These are phyloP conservation scores for Oreochromis grahami DNA, from an alignment of 2,797 vertebrate species.

Conservation along the genomic window DNA sequence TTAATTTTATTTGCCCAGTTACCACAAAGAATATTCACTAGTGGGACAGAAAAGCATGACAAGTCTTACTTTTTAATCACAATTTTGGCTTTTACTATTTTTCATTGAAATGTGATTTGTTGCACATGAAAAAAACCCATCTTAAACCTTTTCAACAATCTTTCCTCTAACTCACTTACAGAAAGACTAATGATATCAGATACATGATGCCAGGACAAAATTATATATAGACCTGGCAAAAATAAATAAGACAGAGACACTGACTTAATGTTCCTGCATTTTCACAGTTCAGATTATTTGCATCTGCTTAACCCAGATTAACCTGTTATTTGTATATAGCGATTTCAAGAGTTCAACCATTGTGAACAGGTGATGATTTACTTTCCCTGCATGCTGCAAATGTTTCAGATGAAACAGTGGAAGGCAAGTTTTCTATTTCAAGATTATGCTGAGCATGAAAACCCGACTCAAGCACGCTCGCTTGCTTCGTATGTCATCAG, in stretches of 20 bases:
- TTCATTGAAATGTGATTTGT: not conserved
- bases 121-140: not conserved
- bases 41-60: not conserved
- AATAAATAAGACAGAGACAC: not conserved
- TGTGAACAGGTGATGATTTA: constrained; percentile 24
- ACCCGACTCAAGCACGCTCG: constrained; percentile 8
- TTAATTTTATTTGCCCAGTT: not conserved
- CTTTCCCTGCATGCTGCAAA: constrained; percentile 37
- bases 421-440: constrained; percentile 77
- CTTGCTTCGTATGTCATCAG: constrained; percentile 43
- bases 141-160: not conserved
- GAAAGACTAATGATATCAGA: constrained; percentile 30
- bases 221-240: constrained; percentile 53
- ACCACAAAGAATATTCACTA: not conserved
- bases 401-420: constrained; percentile 64
- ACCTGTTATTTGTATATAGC: not conserved
- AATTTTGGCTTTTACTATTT: not conserved
- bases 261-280: not conserved
- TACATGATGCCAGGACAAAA: constrained; percentile 3
- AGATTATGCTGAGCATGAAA: constrained; percentile 77
- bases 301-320: not conserved
- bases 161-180: not conserved
- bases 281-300: not conserved
- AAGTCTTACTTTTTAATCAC: not conserved
- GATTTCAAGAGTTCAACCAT: not conserved